A percentile compares a stretch with the other conserved stretches of the same genome.
phyloP scores from a whole-genome alignment of 2,888 invertebrate species.

The Drosophila algonquin region DNA sequence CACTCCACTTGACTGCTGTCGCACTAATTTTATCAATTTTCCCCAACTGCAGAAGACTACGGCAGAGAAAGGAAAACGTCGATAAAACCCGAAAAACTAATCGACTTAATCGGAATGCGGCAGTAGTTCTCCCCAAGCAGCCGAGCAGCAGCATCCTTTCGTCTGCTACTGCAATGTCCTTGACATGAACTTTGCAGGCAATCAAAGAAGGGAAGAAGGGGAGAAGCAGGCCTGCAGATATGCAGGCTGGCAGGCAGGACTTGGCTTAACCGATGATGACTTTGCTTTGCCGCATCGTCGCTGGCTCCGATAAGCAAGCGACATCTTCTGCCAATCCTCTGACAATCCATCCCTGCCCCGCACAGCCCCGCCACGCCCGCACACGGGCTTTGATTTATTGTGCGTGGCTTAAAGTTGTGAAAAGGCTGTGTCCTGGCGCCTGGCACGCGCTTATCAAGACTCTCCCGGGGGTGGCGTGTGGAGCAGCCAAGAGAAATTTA shows the following conservation, averaged over 20 bases:
- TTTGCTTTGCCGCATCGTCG: slow-evolving; percentile 33
- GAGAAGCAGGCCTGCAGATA: slow-evolving; percentile 27
- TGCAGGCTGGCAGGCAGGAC: slow-evolving; percentile 16
- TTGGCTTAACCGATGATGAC: slow-evolving; percentile 42
- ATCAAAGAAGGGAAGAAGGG: slow-evolving; percentile 19
- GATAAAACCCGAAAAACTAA: slow-evolving; percentile 48
- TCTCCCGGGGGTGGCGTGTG: slow-evolving; percentile 20
- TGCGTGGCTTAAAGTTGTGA: slow-evolving; percentile 65
- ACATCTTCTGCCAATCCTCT: slow-evolving; percentile 30
- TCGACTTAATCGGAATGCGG: slow-evolving; percentile 60
- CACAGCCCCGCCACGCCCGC: neutral
- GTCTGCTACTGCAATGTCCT: slow-evolving; percentile 60
- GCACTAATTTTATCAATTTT: slow-evolving; percentile 64
- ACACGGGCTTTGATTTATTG: slow-evolving; percentile 71
- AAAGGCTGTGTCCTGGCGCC: slow-evolving; percentile 58
- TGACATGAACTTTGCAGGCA: slow-evolving; percentile 59
- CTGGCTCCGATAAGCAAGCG: slow-evolving; percentile 54
- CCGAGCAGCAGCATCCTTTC: slow-evolving; percentile 14
- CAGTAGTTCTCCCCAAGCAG: slow-evolving; percentile 23
- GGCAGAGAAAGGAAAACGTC: slow-evolving; percentile 33
- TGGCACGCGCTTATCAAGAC: slow-evolving; percentile 68
- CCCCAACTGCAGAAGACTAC: slow-evolving; percentile 28
- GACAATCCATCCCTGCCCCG: neutral
- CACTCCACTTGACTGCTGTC: slow-evolving; percentile 36
- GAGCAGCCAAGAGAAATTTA: slow-evolving; percentile 55